Conservation (phyloP, 2,888 invertebrate genomes). For the Cheilosia variabilis region DNA sequence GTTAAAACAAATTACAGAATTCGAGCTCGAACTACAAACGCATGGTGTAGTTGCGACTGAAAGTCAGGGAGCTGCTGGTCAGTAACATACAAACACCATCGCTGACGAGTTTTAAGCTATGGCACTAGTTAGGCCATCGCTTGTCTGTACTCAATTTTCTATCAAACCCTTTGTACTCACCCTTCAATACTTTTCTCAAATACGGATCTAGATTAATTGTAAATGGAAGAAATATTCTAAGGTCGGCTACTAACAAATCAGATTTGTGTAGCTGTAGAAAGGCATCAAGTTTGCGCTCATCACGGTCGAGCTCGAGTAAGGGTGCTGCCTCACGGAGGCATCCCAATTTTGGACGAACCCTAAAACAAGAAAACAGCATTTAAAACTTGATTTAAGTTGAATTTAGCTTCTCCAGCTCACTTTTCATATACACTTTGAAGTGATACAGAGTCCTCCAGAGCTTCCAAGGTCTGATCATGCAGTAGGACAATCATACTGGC, state of each 20-base stretch:
- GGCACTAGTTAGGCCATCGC: background rate
- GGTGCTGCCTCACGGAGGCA: constrained; percentile 94
- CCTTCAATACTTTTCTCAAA: constrained; percentile 97
- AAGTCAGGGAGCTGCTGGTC: too few relatives aligned
- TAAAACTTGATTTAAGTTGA: constrained; percentile 9
- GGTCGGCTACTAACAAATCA: constrained; percentile 92
- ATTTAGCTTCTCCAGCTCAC: constrained; percentile 85
- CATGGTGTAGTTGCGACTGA: too few relatives aligned
- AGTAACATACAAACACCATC: too few relatives aligned
- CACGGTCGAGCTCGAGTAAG: constrained; percentile 95
- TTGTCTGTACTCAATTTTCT: background rate
- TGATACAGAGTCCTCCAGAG: constrained; percentile 92
- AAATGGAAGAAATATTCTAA: constrained; percentile 98
- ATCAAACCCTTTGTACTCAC: constrained; percentile 83
- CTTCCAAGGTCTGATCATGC: constrained; percentile 94
- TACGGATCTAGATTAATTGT: constrained; percentile 99
- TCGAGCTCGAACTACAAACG: too few relatives aligned
- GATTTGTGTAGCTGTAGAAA: constrained; percentile 95
- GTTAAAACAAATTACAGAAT: too few relatives aligned
- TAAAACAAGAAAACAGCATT: constrained; percentile 79
- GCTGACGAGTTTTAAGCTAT: too few relatives aligned
- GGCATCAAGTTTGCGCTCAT: constrained; percentile 97
- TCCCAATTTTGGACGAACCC: constrained; percentile 92
- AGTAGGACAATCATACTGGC: constrained; percentile 99
- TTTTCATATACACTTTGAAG: constrained; percentile 96